Base-by-base conservation (phyloP, 2,113 vertebrate species). In the Pimephales promelas region DNA sequence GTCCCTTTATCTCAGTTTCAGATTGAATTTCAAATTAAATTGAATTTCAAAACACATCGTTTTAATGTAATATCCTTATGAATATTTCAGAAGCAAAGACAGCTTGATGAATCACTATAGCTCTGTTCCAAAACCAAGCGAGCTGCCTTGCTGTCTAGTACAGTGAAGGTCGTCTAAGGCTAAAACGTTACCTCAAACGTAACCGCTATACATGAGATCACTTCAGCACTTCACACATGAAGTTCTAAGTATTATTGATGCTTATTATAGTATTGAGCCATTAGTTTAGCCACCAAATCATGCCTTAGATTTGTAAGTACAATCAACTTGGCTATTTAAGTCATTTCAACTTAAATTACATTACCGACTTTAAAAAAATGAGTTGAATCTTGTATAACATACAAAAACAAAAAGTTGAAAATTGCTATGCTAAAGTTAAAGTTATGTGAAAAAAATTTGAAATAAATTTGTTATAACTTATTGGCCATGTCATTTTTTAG, bases 1-100 rank as follows among this genome's bases (percentile, higher is more conserved):
- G 98, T 95, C 40, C 22, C 18, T 74, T 76, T 43, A 71, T 52
- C 54, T 77, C 73, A 40, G 9, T 36, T 68, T 16, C 62, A 52
- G 28, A 54, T 40, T 56, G 18, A 59, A 59, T 49, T 31, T 77
- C 52, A 14, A 10, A 36, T 76, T 54, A 16, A 52, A 80, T 18
- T 26, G 28, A 49, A 52, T 34, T 28, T 61, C 34, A 62, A 77
- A 56, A 22, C 76, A 43, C n/a, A 61, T 59, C 5, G 9, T 73
- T 80, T 81, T 31, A 68, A n/a, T 68, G 26, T 22, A 76, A 76
- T 56, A 56, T 76, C 28, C 26, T 31, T 34, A 2, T 54, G 28
- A 76, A 76, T 76, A 52, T 74, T 52, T 47, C 43, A 18, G 71
- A 66, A 18, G 26, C 5, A 3, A 52, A 20, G 56, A 26, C 54